These are phyloP conservation scores for Rutpela maculata DNA, from an alignment of 2,888 invertebrate genomes.

Conservation along the genomic window DNA sequence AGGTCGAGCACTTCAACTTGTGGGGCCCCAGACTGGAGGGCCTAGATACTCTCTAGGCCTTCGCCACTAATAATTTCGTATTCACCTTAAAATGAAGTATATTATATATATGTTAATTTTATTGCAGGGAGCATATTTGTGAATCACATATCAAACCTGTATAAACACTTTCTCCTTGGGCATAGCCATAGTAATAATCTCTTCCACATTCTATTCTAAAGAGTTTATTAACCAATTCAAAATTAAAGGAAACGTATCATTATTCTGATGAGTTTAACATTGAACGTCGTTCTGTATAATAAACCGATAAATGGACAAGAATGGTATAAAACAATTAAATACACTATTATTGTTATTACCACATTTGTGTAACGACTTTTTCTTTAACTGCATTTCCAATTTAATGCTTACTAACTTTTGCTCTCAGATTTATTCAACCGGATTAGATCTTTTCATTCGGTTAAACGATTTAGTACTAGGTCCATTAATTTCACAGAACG, in stretches of 20 bases:
- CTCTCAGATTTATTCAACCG: constrained; percentile 29
- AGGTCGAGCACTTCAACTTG: constrained; percentile 9
- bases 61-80: constrained; percentile 15
- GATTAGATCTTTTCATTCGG: constrained; percentile 21
- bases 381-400: background rate
- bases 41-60: background rate
- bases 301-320: constrained; percentile 28
- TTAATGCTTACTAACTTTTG: constrained; percentile 24
- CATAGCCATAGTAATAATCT: constrained; percentile 13
- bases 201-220: background rate
- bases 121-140: background rate
- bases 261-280: constrained; percentile 28
- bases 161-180: constrained; percentile 13
- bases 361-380: constrained; percentile 17
- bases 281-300: constrained; percentile 29
- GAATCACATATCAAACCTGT: constrained; percentile 8
- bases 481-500: constrained; percentile 22
- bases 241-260: constrained; percentile 34
- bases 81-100: background rate
- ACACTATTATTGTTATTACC: constrained; percentile 10
- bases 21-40: constrained; percentile 13
- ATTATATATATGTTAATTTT: constrained; percentile 18
- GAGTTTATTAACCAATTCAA: constrained; percentile 10
- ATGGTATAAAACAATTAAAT: constrained; percentile 23
- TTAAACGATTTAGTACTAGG: constrained; percentile 10